Evolutionary conservation across 2,113 vertebrate species (phyloP), one percentile per base, ranked within the genome.

Genomic region (Synchiropus splendidus): DNA sequence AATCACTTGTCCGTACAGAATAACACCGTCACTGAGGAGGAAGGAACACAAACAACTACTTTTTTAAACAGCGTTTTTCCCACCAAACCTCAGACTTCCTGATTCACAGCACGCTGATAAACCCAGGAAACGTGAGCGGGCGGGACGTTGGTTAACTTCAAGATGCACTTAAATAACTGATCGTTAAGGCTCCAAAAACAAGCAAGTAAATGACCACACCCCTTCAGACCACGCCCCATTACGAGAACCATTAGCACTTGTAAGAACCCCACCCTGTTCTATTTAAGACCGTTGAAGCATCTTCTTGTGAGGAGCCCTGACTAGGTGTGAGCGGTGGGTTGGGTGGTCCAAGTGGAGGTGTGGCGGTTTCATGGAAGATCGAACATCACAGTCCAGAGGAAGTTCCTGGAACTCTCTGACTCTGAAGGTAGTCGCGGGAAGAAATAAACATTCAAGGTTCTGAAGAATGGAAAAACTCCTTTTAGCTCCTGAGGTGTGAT

Each of bases 1-100:
- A 63, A 64, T 34, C 52, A 60, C 50, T 31, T 14, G 15, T 58
- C 54, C 61, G 48, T 65, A 75, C 60, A 68, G 52, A 35, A 35
- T 16, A 50, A 64, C 51, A 33, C 39, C 34, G n/a, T 35, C 39
- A 45, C 50, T 1, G 17, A 45, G 42, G 54, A 67, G 65, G 54
- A 70, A 65, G 62, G 59, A 53, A 45, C 6, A 55, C 14, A 8
- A 51, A 36, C 31, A 18, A 43, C 48, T 31, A 21, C 14, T 11
- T 45, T 31, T 36, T 5, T 52, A 2, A 15, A 14, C 9, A 12
- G 42, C 5, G 9, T 18, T 39, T 1, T 16, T 3, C 16, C 18
- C 34, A 11, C 21, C 6, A 41, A 53, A 47, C 42, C 46, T 54
- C 40, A 42, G 0, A 36, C 12, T 12, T 51, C 30, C 41, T 16